These are phyloP conservation scores for Enteromius fasciolatus DNA, from an alignment of 2,797 vertebrate genomes.

Conservation along the genomic window DNA sequence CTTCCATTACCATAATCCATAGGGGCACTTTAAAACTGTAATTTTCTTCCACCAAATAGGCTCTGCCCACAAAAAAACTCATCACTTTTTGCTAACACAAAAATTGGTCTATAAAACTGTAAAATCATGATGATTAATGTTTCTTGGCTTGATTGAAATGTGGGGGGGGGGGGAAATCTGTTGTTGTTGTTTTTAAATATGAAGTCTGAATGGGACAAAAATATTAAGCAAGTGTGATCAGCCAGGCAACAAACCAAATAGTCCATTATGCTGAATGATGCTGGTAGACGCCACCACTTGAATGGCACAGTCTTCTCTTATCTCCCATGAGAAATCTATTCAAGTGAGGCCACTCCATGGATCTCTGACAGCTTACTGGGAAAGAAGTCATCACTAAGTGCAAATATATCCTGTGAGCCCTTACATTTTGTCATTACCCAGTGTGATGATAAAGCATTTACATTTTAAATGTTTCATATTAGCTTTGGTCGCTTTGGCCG, in stretches of 20 bases:
- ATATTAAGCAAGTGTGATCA: background rate
- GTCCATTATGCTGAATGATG: constrained; percentile 21
- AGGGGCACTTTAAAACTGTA: background rate
- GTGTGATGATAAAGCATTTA: background rate
- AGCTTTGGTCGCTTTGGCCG: background rate
- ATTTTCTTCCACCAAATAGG: background rate
- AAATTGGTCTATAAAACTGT: background rate
- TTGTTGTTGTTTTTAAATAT: constrained; percentile 15
- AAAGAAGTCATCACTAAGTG: constrained; percentile 2
- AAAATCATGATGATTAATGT: background rate
- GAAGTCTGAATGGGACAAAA: background rate
- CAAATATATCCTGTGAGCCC: constrained; percentile 21
- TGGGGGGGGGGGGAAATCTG: background rate
- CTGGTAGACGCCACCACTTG: background rate
- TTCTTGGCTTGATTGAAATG: background rate
- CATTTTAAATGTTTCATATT: constrained; percentile 5
- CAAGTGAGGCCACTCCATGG: background rate
- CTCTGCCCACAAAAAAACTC: background rate
- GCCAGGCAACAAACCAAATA: constrained; percentile 20
- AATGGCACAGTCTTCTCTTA: background rate
- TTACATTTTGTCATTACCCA: constrained; percentile 9
- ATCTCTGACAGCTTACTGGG: constrained; percentile 3
- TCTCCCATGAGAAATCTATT: background rate
- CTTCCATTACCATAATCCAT: background rate
- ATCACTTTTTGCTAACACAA: background rate